These are phyloP conservation scores for Magallana nippona DNA, from an alignment of 2,888 invertebrate genomes.

Conservation along the genomic window DNA sequence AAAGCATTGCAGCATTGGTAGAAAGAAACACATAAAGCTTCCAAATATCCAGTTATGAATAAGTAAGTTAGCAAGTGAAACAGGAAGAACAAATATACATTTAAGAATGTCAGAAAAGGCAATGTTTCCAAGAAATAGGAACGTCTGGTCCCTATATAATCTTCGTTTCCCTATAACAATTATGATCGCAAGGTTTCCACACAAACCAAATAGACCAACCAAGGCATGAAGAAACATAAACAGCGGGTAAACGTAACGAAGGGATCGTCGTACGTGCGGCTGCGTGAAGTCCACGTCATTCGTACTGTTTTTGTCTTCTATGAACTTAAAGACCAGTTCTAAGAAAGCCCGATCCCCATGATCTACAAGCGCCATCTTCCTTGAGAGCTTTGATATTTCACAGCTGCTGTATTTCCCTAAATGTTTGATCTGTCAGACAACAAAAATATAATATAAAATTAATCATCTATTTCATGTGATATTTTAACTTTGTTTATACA, in stretches of 20 bases:
- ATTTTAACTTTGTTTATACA: too few species aligned
- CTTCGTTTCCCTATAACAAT: conserved; percentile 80
- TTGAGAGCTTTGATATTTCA: not conserved
- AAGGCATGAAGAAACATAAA: conserved; percentile 85
- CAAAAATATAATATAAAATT: not conserved
- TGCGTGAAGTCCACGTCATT: conserved; percentile 82
- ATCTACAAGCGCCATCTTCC: conserved; percentile 52
- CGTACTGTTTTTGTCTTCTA: conserved; percentile 70
- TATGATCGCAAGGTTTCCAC: conserved; percentile 84
- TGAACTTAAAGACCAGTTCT: conserved; percentile 53
- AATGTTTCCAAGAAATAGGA: conserved; percentile 85
- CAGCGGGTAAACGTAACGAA: conserved; percentile 82
- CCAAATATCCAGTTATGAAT: conserved; percentile 89
- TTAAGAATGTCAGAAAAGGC: conserved; percentile 86
- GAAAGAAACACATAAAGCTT: conserved; percentile 86
- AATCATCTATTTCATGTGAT: too few species aligned
- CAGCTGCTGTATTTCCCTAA: too few species aligned
- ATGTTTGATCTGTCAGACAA: not conserved
- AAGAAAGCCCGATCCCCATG: conserved; percentile 54
- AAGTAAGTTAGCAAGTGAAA: conserved; percentile 85
- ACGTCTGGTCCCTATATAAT: conserved; percentile 85
- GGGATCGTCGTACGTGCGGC: conserved; percentile 83
- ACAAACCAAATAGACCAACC: conserved; percentile 82
- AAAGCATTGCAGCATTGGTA: conserved; percentile 88
- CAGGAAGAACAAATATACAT: conserved; percentile 85